A percentile compares a stretch with the other conserved stretches of the same genome.
Conservation (phyloP, 2,113 vertebrate species). For the Cacatua alba region DNA sequence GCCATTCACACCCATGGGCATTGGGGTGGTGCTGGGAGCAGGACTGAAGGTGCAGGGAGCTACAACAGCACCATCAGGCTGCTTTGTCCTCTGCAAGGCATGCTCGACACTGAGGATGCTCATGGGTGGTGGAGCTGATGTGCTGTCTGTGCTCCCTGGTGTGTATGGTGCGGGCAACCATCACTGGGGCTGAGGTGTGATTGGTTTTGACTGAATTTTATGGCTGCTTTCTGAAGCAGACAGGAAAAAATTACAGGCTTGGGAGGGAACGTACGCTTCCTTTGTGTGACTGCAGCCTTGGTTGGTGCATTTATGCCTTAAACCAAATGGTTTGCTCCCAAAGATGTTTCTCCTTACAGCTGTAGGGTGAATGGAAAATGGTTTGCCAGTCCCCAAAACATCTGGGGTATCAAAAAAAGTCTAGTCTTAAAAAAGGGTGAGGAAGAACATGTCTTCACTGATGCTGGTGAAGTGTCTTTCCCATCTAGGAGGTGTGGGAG, state of each 20-base stretch:
- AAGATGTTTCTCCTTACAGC: not conserved
- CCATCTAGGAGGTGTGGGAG: not conserved
- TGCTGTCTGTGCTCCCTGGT: not conserved
- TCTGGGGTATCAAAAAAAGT: not conserved
- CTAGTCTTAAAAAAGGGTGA: not conserved
- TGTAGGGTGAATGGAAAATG: not conserved
- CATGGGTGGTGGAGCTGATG: not conserved
- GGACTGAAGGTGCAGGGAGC: not conserved
- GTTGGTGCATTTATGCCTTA: not conserved
- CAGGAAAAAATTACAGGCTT: not conserved
- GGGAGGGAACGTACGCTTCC: fast-evolving
- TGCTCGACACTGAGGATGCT: fast-evolving
- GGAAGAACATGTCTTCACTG: not conserved
- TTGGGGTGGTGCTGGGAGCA: not conserved
- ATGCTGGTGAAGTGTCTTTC: not conserved
- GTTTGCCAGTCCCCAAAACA: not conserved
- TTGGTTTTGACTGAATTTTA: not conserved
- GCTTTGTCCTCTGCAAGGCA: not conserved
- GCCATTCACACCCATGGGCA: fast-evolving
- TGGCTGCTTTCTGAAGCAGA: not conserved
- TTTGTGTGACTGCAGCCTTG: not conserved
- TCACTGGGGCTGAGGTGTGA: not conserved
- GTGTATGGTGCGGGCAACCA: fast-evolving
- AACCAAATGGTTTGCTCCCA: not conserved
- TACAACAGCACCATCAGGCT: fast-evolving